Percentiles rank a stretch among this genome's conserved stretches.
phyloP scores from a whole-genome alignment of 2,888 invertebrate genomes.

The Eudasyphora cyanicolor region DNA sequence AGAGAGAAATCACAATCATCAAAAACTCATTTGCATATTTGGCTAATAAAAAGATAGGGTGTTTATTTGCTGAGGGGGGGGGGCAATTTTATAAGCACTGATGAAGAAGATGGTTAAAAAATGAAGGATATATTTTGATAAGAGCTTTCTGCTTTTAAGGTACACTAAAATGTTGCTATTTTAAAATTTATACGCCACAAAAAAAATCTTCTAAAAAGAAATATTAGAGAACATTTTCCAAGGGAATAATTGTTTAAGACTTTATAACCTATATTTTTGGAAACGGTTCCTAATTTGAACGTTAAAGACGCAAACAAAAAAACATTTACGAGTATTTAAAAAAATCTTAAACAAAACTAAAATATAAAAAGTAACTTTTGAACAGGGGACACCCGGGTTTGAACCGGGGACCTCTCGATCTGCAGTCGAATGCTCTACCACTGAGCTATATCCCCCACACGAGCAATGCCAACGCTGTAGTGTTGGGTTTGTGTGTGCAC shows the following conservation, averaged over 20 bases:
- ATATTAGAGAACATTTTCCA: too few relatives aligned
- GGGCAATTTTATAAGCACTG: not conserved
- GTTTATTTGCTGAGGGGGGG: not conserved
- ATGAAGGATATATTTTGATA: too few relatives aligned
- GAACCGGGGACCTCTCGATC: conserved; percentile 77
- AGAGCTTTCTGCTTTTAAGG: too few relatives aligned
- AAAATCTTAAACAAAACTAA: not conserved
- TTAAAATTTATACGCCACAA: too few relatives aligned
- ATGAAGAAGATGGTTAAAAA: not conserved
- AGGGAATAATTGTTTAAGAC: too few relatives aligned
- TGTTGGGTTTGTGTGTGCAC: not conserved
- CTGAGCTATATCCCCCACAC: conserved; percentile 75
- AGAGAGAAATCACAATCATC: conserved; percentile 28
- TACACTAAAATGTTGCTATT: too few relatives aligned
- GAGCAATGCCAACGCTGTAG: not conserved
- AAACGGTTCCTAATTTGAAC: too few relatives aligned
- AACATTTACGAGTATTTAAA: too few relatives aligned
- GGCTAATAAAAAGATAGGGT: not conserved
- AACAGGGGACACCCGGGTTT: conserved; percentile 71
- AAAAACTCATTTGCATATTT: conserved; percentile 54
- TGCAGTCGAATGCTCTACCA: conserved; percentile 78
- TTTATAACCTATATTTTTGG: too few relatives aligned
- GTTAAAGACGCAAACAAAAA: too few relatives aligned
- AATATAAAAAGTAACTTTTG: not conserved
- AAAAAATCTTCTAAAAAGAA: too few relatives aligned